Evolutionary conservation across 2,113 vertebrate species (phyloP).

Genomic region (Bombycilla garrulus): DNA sequence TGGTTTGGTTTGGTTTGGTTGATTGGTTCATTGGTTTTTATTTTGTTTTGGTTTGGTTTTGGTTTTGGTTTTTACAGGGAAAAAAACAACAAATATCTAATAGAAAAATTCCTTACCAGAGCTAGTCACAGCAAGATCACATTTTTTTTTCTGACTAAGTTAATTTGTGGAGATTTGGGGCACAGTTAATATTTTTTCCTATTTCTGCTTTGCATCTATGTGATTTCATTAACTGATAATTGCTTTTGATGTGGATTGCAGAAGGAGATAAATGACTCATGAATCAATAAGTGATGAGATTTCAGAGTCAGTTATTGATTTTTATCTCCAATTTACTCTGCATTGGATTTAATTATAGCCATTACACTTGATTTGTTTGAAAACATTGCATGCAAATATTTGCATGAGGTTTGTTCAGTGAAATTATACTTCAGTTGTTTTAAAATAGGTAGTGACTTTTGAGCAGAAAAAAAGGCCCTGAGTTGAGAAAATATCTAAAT

Average conservation of each 20-base stretch:
- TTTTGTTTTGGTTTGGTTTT: background rate
- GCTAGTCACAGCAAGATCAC: background rate
- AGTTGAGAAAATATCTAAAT: background rate
- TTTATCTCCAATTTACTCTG: constrained; percentile 51
- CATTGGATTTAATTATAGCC: constrained; percentile 55
- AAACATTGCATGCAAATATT: background rate
- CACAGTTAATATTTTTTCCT: background rate
- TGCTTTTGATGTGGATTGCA: constrained; percentile 45
- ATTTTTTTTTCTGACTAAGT: background rate
- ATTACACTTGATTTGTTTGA: constrained; percentile 35
- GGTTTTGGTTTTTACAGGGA: background rate
- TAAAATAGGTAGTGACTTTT: background rate
- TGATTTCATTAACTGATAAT: constrained; percentile 64
- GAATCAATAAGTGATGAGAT: constrained; percentile 57
- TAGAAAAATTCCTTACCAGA: background rate
- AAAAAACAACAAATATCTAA: background rate
- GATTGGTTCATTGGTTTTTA: background rate
- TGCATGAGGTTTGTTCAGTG: background rate
- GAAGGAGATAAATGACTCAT: constrained; percentile 34
- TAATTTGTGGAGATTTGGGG: background rate
- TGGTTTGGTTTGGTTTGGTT: background rate
- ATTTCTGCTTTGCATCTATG: constrained; percentile 43
- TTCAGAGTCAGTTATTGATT: constrained; percentile 52
- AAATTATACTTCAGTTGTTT: background rate
- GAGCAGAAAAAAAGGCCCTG: background rate